These are phyloP conservation scores for Onychomys leucogaster DNA, from an alignment of 2,797 vertebrate species.

Conservation along the genomic window DNA sequence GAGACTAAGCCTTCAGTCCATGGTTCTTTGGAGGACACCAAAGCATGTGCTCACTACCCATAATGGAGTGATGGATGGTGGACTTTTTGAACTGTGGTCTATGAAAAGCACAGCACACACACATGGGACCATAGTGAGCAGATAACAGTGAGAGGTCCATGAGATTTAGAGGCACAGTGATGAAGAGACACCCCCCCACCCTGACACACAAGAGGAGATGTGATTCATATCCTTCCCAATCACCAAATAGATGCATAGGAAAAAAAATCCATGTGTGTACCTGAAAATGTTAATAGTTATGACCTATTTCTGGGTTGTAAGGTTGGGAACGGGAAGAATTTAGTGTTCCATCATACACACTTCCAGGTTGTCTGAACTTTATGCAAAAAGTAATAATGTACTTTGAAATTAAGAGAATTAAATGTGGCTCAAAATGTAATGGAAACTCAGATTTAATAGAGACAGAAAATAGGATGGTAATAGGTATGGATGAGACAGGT, in stretches of 20 bases:
- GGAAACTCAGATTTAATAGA: not conserved
- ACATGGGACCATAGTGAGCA: not conserved
- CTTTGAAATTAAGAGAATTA: not conserved
- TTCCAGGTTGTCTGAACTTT: slow-evolving; percentile 24
- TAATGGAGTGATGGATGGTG: too few relatives aligned
- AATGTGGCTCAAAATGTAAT: slow-evolving; percentile 6
- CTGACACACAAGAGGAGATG: not conserved
- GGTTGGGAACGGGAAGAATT: not conserved
- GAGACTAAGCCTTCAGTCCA: not conserved
- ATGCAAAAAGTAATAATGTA: not conserved
- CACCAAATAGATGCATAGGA: not conserved
- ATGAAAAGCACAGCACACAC: not conserved
- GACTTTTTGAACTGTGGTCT: not conserved
- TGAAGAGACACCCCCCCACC: not conserved
- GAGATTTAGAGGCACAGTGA: not conserved
- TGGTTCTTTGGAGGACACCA: not conserved
- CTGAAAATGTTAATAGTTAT: not conserved
- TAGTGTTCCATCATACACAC: not conserved
- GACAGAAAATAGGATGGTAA: not conserved
- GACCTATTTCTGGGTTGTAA: not conserved
- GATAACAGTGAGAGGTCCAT: too few relatives aligned
- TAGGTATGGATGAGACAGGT: not conserved
- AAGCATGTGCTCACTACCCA: not conserved
- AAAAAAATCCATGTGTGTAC: not conserved
- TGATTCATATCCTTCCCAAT: not conserved